Conservation (phyloP, 2,113 vertebrate species). For the Anhinga anhinga region DNA sequence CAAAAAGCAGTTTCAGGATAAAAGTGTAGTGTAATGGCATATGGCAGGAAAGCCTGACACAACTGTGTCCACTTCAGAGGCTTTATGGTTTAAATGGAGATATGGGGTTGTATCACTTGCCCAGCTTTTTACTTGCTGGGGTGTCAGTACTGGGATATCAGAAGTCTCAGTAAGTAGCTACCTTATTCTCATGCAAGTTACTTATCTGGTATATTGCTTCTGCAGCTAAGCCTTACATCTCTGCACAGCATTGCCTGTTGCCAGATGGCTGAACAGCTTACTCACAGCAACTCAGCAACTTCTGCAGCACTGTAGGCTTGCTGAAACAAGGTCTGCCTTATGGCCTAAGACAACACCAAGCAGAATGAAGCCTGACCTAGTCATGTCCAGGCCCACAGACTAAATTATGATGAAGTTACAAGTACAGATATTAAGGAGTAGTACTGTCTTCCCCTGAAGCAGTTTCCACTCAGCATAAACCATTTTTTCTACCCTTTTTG, state of each 20-base stretch:
- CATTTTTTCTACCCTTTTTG: not conserved
- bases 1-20: not conserved
- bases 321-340: not conserved
- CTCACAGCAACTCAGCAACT: not conserved
- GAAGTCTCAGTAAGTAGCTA: not conserved
- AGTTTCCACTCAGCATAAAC: not conserved
- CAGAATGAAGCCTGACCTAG: not conserved
- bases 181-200: not conserved
- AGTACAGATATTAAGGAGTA: not conserved
- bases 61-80: not conserved
- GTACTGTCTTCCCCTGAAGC: not conserved
- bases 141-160: not conserved
- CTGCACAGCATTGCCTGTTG: accelerated
- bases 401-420: not conserved
- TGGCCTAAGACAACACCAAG: not conserved
- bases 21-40: not conserved
- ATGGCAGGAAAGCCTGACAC: not conserved
- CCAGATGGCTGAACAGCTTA: not conserved
- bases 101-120: not conserved
- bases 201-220: not conserved
- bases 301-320: not conserved
- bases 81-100: not conserved
- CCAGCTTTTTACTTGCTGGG: not conserved
- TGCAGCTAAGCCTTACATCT: not conserved
- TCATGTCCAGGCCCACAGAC: not conserved